Base-by-base conservation (phyloP, 2,797 vertebrate species). In the Liparis tanakae region DNA sequence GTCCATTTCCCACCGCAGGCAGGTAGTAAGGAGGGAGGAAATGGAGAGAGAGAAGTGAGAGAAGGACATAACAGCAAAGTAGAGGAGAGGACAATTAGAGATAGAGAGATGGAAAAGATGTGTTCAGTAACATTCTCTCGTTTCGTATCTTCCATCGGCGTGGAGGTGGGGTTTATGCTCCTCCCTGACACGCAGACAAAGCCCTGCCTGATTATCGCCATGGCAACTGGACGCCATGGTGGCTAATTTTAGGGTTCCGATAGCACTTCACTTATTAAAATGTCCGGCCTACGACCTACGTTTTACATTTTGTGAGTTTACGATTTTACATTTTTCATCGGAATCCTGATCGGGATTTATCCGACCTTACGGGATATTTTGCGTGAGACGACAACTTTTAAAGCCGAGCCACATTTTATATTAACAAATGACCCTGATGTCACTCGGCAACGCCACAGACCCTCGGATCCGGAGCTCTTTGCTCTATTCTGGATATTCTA, bases 241-340 rank as follows among this genome's bases (percentile, higher is more conserved):
- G 83, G 86, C 88, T 88, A 85, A 89, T 89, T 88, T 88, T 84
- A 81, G 86, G 83, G 79, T 58, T 86, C 71, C 81, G 87, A 85
- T 85, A 83, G 80, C 79, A 68, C 80, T 87, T 81, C 44, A 80
- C 71, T 87, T 88, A 88, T 87, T 85, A 89, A 91, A 30, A 91
- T 4, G 0, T 17, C 25, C 25, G 25, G 25, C 25, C 25, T 30
- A 30, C 25, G 25, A 30, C 25, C 25, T 30, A 30, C 25, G 25
- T 30, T 30, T 30, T 30, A 30, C 25, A 4, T 30, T 30, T 30
- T 30, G 25, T 30, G 25, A 30, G 25, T 30, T 30, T 4, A 30
- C 25, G 25, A 30, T 30, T 30, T 30, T 30, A 30, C 25, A 30
- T 30, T 30, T 30, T 30, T 30, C 25, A 30, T 30, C 25, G 25